These are phyloP conservation scores for Pocillopora verrucosa DNA, from an alignment of 64 coral and sea anemone species.

Conservation along the genomic window DNA sequence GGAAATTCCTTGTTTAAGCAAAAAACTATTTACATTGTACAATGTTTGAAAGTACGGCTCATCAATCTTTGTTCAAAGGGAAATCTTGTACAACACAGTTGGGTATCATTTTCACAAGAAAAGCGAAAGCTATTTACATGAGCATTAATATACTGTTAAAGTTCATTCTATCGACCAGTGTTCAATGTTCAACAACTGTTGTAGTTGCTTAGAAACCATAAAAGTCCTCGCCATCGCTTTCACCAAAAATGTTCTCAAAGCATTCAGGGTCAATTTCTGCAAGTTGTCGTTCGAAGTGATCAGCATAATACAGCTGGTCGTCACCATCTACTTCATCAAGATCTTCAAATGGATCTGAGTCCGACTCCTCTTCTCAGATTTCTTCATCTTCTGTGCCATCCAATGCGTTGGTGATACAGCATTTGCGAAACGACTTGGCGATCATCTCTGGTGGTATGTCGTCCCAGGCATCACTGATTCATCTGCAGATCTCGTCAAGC, in stretches of 20 bases:
- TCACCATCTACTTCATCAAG: constrained; percentile 17
- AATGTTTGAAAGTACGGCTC: too few relatives aligned
- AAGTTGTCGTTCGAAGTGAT: neutral
- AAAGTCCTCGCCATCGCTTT: constrained; percentile 25
- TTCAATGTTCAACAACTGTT: too few relatives aligned
- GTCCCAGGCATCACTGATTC: constrained; percentile 12
- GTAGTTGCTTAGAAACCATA: constrained; percentile 4
- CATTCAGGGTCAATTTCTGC: constrained; percentile 15
- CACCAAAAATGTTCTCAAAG: constrained; percentile 9
- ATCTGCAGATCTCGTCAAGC: neutral
- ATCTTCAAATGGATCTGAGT: neutral
- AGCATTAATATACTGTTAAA: too few relatives aligned
- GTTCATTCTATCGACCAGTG: too few relatives aligned
- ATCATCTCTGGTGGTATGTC: constrained; percentile 40
- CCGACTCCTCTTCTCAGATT: constrained; percentile 3
- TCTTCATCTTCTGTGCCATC: constrained; percentile 55
- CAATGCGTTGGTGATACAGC: constrained; percentile 32
- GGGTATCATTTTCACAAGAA: too few relatives aligned
- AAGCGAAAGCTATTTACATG: too few relatives aligned
- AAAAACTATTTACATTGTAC: too few relatives aligned
- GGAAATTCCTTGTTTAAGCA: too few relatives aligned
- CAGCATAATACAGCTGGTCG: constrained; percentile 13
- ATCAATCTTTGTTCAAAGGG: too few relatives aligned
- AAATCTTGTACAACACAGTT: too few relatives aligned
- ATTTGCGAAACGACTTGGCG: constrained; percentile 34